Evolutionary conservation across 2,797 vertebrate species (phyloP).

Genomic region (Dendrocincla tyrannina): DNA sequence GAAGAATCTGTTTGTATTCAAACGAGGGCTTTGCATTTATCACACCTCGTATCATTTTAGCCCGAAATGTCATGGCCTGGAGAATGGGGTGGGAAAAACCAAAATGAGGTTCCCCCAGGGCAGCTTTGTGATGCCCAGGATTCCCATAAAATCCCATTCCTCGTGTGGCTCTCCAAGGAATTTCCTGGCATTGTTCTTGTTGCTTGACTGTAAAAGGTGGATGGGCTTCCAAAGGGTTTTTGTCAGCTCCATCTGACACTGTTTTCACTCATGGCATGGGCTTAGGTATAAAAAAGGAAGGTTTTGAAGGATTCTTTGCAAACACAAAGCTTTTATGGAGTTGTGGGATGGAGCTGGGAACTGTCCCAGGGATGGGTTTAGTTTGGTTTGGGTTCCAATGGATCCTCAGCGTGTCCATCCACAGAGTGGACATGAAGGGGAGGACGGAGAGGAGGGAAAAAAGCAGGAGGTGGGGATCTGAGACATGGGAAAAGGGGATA

Average conservation of each 20-base stretch:
- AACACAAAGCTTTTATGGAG: neutral
- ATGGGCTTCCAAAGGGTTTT: neutral
- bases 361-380: neutral
- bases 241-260: neutral
- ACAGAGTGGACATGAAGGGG: neutral
- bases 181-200: conserved; percentile 66
- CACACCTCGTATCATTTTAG: conserved; percentile 75
- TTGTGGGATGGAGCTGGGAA: neutral
- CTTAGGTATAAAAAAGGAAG: neutral
- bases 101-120: conserved; percentile 58
- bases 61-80: conserved; percentile 60
- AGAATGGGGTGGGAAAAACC: conserved; percentile 52
- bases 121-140: conserved; percentile 43
- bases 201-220: neutral
- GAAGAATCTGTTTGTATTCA: conserved; percentile 81
- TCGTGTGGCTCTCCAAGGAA: conserved; percentile 53
- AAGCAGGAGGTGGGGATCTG: neutral
- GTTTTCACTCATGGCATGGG: neutral
- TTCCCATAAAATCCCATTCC: conserved; percentile 60
- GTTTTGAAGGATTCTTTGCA: neutral
- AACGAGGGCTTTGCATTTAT: conserved; percentile 75
- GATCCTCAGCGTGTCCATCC: neutral
- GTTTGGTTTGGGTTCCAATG: neutral
- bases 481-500: neutral
- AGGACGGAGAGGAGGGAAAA: neutral